A percentile compares a stretch with the other conserved stretches of the same genome.
phyloP scores from a whole-genome alignment of 2,797 vertebrate species.

The Astyanax mexicanus region DNA sequence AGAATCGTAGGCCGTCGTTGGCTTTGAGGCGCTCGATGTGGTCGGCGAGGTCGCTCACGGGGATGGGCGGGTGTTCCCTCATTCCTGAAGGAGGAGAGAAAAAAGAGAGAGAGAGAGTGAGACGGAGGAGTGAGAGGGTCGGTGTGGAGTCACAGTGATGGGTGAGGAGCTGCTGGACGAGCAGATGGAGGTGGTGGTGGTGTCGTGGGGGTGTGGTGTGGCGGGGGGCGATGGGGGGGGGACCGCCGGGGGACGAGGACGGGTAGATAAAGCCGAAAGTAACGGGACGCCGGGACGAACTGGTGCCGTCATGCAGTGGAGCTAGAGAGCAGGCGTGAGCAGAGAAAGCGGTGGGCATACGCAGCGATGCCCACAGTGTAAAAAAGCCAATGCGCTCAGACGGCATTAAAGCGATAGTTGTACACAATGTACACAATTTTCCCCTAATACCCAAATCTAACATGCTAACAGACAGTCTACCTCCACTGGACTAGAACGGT shows the following conservation, averaged over 20 bases:
- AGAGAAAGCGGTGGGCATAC: conserved; percentile 22
- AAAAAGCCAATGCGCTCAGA: neutral
- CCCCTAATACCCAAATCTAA: too few species aligned
- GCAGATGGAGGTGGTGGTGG: conserved; percentile 22
- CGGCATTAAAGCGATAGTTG: too few species aligned
- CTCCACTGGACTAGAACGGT: too few species aligned
- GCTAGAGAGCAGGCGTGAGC: conserved; percentile 58
- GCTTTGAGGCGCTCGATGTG: conserved; percentile 92
- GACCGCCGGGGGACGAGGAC: conserved; percentile 8
- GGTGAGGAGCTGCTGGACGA: conserved; percentile 17
- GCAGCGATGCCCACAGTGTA: neutral
- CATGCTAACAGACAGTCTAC: too few species aligned
- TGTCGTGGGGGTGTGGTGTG: too few species aligned
- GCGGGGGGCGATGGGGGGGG: conserved; percentile 41
- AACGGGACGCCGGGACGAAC: conserved; percentile 46
- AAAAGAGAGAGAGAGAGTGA: conserved; percentile 1
- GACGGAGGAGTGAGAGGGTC: neutral
- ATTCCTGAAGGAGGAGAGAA: conserved; percentile 78
- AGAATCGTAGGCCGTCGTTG: conserved; percentile 92
- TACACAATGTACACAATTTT: too few species aligned
- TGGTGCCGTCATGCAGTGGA: conserved; percentile 27
- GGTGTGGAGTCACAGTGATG: conserved; percentile 20
- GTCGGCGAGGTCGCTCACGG: conserved; percentile 85
- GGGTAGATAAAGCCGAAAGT: conserved; percentile 33
- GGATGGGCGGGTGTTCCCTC: conserved; percentile 88